Conservation (phyloP, 92 coral and sea anemone genomes). For the Virgularia gustaviana region DNA sequence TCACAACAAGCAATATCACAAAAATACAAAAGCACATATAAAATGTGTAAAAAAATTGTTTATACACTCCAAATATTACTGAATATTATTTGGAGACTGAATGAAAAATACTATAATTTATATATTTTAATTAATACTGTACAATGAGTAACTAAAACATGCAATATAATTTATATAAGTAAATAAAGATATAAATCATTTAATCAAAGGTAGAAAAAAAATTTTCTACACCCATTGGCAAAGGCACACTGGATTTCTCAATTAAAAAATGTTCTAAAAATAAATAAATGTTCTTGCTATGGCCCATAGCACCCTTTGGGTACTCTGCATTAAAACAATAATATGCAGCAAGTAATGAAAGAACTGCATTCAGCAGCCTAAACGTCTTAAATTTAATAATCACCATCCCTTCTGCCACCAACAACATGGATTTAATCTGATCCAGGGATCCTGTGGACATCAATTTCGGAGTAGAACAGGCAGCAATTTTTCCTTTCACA, state of each 20-base stretch:
- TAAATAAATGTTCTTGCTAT: conserved; percentile 25
- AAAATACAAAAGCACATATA: too few species aligned
- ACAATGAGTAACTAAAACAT: too few species aligned
- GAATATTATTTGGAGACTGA: too few species aligned
- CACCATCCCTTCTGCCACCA: conserved; percentile 20
- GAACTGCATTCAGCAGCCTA: conserved; percentile 9
- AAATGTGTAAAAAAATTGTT: too few species aligned
- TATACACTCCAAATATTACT: too few species aligned
- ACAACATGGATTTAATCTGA: neutral
- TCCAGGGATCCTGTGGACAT: conserved; percentile 9
- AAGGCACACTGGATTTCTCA: neutral
- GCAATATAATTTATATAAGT: too few species aligned
- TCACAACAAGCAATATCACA: too few species aligned
- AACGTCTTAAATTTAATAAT: conserved; percentile 3
- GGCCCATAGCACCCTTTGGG: conserved; percentile 13
- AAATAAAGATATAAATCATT: too few species aligned
- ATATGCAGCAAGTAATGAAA: conserved; percentile 6
- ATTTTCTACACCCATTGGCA: conserved; percentile 5
- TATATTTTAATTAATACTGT: too few species aligned
- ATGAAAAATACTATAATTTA: too few species aligned
- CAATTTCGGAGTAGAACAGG: neutral
- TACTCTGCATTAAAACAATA: neutral
- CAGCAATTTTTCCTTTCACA: too few species aligned
- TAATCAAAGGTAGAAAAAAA: neutral
- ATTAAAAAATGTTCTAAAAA: conserved; percentile 16